phyloP scores from a whole-genome alignment of 2,888 invertebrate species.

The Dione juno region DNA sequence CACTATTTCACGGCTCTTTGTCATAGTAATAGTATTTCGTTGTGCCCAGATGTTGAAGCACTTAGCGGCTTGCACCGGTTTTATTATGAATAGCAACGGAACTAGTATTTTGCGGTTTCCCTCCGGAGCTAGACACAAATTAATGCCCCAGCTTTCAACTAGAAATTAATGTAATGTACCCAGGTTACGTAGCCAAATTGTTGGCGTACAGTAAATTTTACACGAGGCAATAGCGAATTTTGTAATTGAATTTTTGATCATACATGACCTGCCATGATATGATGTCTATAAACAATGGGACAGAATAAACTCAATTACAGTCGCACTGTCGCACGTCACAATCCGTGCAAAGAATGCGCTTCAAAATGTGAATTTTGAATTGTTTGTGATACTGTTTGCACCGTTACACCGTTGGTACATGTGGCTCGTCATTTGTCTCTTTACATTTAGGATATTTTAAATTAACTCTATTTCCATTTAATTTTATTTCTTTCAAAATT shows the following conservation, averaged over 20 bases:
- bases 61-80: constrained; percentile 79
- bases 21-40: constrained; percentile 74
- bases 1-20: constrained; percentile 60
- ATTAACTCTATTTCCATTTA: neutral
- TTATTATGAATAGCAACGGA: constrained; percentile 82
- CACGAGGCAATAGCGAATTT: constrained; percentile 59
- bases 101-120: constrained; percentile 82
- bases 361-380: constrained; percentile 27
- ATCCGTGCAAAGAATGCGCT: constrained; percentile 31
- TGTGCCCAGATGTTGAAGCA: constrained; percentile 79
- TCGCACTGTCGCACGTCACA: constrained; percentile 22
- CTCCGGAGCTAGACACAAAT: constrained; percentile 78
- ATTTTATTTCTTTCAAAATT: too few relatives aligned
- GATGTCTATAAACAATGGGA: constrained; percentile 39
- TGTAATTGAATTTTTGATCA: constrained; percentile 74
- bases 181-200: constrained; percentile 78
- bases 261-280: constrained; percentile 42
- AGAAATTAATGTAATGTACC: constrained; percentile 82
- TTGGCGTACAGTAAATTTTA: constrained; percentile 74
- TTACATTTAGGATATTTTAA: neutral
- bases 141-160: constrained; percentile 80
- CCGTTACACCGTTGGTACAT: constrained; percentile 5
- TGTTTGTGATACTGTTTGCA: constrained; percentile 24
- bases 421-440: constrained; percentile 1
- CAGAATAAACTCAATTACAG: constrained; percentile 33